Percentiles rank a stretch among this genome's conserved stretches.
Conservation (phyloP, 1,140 invertebrate species). For the Drosophila sproati region DNA sequence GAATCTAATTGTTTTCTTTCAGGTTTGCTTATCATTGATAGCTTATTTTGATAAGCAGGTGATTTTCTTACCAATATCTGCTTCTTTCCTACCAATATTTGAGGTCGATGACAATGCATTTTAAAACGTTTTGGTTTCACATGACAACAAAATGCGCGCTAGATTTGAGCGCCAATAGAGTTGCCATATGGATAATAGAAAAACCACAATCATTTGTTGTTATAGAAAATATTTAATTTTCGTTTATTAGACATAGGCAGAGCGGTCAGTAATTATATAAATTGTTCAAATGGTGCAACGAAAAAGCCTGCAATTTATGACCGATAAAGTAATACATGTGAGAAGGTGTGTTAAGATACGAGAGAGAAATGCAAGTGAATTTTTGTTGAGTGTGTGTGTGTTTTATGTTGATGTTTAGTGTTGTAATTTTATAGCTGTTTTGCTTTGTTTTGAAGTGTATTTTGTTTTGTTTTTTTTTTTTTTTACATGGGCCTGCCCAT, state of each 20-base stretch:
- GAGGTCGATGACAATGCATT: too few relatives aligned
- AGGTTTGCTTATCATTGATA: too few relatives aligned
- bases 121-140: too few relatives aligned
- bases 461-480: constrained; percentile 32
- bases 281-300: constrained; percentile 46
- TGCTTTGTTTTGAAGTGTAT: constrained; percentile 28
- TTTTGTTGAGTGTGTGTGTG: constrained; percentile 27
- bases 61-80: too few relatives aligned
- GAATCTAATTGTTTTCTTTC: too few relatives aligned
- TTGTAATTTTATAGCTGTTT: constrained; percentile 14
- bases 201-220: constrained; percentile 29
- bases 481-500: constrained; percentile 89
- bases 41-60: too few relatives aligned
- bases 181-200: constrained; percentile 6
- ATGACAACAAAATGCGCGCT: too few relatives aligned
- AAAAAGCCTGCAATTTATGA: constrained; percentile 49
- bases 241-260: constrained; percentile 69
- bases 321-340: constrained; percentile 73
- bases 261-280: constrained; percentile 59
- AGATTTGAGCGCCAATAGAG: not conserved
- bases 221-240: constrained; percentile 64
- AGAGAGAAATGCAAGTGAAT: constrained; percentile 62
- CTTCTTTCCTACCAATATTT: too few relatives aligned
- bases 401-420: constrained; percentile 48
- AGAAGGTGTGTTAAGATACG: constrained; percentile 63